Base-by-base conservation (phyloP, 2,888 invertebrate species). In the Drosophila putrida region DNA sequence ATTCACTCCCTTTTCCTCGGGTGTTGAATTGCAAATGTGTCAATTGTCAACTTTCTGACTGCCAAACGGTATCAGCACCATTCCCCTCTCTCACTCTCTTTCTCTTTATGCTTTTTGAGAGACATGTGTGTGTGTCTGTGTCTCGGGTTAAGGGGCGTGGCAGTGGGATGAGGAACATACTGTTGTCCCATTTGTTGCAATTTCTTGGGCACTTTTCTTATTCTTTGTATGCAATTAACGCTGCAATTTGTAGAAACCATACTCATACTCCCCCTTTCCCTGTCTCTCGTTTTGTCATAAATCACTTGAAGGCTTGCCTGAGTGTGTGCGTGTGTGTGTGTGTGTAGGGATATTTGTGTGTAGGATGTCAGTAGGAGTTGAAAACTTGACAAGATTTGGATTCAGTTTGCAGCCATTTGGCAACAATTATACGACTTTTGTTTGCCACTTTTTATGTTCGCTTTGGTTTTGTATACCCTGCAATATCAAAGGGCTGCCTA, bases 1-100 rank as follows among this genome's bases (percentile, higher is more conserved):
- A 15, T 20, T 20, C 15, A 9, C 31, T 43, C 27, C 10, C 20
- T 13, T 4, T 2, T 13, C 31, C 61, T 79, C 76, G 76, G 88
- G 81, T 85, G 86, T 88, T 87, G 86, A 87, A 87, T 87, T 87
- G 86, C 86, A 87, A 88, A 87, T 87, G 86, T 88, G 88, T 86
- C 88, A 88, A 87, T 87, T 87, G 88, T 87, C 86, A 88, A 83
- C 81, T 85, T 78, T 85, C 77, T 71, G 80, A 79, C 73, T 72
- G 72, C 51, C 76, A 76, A 75, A 75, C 76, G 76, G 76, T 75
- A 75, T 75, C 75, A 66, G 75, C 66, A 65, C 62, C 63, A 62
- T 33, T 41, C 28, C 27, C n/a, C 35, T 5, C 10, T 11, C 6
- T 13, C 11, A 6, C 27, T 4, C 8, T 6, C 39, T 15, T 54